Conservation (phyloP, 2,113 vertebrate species). For the Erythrocercus mccallii region DNA sequence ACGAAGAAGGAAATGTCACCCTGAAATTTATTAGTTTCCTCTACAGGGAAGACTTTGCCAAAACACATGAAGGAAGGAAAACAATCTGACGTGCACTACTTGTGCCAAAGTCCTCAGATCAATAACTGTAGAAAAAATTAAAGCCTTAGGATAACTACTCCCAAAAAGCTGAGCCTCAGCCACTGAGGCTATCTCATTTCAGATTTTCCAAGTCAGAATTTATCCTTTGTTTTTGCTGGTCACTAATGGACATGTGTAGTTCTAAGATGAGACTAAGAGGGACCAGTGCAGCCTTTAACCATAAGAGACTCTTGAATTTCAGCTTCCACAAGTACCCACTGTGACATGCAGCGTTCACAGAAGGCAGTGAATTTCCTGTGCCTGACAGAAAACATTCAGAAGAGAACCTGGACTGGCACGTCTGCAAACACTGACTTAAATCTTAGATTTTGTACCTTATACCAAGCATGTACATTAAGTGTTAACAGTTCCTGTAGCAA, state of each 20-base stretch:
- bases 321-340: not conserved
- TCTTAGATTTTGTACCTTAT: not conserved
- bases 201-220: not conserved
- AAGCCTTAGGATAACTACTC: not conserved
- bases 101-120: not conserved
- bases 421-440: not conserved
- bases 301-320: not conserved
- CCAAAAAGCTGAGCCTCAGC: not conserved
- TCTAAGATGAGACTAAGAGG: not conserved
- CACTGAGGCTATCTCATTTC: not conserved
- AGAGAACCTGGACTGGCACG: not conserved
- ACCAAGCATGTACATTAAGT: not conserved
- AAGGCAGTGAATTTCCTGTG: not conserved
- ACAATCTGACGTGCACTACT: not conserved
- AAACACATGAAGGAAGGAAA: constrained; percentile 2
- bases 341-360: accelerated
- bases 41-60: not conserved
- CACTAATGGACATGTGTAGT: accelerated
- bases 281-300: not conserved
- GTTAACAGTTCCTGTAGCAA: not conserved
- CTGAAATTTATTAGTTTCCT: constrained; percentile 28
- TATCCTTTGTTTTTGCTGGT: not conserved
- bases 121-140: not conserved
- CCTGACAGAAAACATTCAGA: not conserved
- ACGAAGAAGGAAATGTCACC: constrained; percentile 15